These are phyloP conservation scores for Paratrypauchen microcephalus DNA, from an alignment of 2,797 vertebrate species.

Conservation along the genomic window DNA sequence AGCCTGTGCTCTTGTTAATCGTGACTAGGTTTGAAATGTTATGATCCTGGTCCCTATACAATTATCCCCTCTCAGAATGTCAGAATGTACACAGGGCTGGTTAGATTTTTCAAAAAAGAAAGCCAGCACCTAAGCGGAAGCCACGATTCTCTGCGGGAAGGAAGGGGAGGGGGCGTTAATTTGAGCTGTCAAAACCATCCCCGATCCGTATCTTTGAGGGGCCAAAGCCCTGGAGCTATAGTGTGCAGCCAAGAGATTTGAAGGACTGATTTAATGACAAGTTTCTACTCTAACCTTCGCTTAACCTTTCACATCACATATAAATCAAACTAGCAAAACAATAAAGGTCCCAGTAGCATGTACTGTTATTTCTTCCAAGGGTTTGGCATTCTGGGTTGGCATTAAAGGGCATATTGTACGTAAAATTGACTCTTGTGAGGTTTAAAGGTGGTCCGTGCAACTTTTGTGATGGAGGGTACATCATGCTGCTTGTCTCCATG, in stretches of 20 bases:
- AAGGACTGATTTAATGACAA: background rate
- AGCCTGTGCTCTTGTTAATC: constrained; percentile 31
- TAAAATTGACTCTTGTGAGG: no score
- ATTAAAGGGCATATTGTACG: background rate
- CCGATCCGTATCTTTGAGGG: constrained; percentile 4
- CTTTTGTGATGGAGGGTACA: no score
- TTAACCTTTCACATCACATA: background rate
- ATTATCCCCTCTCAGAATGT: constrained; percentile 13
- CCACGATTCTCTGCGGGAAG: constrained; percentile 6
- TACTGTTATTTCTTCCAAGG: background rate
- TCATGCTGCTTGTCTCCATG: no score
- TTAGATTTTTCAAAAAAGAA: background rate
- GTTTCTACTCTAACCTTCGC: background rate
- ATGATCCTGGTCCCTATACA: constrained; percentile 10
- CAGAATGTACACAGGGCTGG: constrained; percentile 10
- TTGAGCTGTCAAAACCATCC: constrained; percentile 15
- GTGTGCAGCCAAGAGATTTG: background rate
- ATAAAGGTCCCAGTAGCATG: background rate
- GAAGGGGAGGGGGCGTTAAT: constrained; percentile 11
- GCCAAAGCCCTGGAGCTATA: background rate
- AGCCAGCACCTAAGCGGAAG: background rate
- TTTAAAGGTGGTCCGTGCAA: no score
- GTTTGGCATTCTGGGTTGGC: background rate
- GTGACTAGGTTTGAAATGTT: constrained; percentile 31
- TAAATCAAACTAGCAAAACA: background rate